Conservation (phyloP, 2,113 vertebrate genomes). For the Hymenochirus boettgeri region DNA sequence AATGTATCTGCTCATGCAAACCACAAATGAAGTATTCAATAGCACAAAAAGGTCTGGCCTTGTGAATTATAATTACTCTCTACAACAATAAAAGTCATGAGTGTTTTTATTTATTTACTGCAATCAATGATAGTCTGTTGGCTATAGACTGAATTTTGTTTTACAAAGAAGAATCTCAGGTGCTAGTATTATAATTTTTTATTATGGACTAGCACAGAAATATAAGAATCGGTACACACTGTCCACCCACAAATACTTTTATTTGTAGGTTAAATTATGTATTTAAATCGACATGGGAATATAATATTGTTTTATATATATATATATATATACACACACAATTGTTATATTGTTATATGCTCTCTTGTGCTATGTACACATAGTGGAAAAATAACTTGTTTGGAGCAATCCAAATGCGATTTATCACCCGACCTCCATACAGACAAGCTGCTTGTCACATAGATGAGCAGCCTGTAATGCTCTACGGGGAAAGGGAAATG, state of each 20-base stretch:
- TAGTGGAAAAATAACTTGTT: too few species aligned
- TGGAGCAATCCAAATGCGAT: too few species aligned
- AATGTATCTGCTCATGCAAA: slow-evolving; percentile 79
- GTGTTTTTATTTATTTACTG: slow-evolving; percentile 75
- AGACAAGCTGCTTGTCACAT: too few species aligned
- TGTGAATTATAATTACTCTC: slow-evolving; percentile 77
- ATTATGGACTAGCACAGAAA: slow-evolving; percentile 5
- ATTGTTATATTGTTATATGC: too few species aligned
- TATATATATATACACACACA: neutral
- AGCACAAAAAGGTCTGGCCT: slow-evolving; percentile 73
- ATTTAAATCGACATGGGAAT: too few species aligned
- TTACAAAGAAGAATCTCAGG: slow-evolving; percentile 52
- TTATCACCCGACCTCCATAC: too few species aligned
- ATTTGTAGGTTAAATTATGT: too few species aligned
- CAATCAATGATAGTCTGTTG: slow-evolving; percentile 59
- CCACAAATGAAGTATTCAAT: slow-evolving; percentile 77
- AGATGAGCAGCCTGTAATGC: too few species aligned
- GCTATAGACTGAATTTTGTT: slow-evolving; percentile 54
- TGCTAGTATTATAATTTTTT: slow-evolving; percentile 48
- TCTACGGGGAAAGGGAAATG: too few species aligned
- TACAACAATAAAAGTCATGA: slow-evolving; percentile 79
- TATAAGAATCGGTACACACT: too few species aligned
- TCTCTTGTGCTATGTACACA: too few species aligned
- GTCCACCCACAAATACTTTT: too few species aligned
- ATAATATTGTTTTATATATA: slow-evolving; percentile 9